Evolutionary conservation across 1,140 invertebrate genomes (phyloP), one percentile per base, ranked within the genome.

Genomic region (Samia ricini): DNA sequence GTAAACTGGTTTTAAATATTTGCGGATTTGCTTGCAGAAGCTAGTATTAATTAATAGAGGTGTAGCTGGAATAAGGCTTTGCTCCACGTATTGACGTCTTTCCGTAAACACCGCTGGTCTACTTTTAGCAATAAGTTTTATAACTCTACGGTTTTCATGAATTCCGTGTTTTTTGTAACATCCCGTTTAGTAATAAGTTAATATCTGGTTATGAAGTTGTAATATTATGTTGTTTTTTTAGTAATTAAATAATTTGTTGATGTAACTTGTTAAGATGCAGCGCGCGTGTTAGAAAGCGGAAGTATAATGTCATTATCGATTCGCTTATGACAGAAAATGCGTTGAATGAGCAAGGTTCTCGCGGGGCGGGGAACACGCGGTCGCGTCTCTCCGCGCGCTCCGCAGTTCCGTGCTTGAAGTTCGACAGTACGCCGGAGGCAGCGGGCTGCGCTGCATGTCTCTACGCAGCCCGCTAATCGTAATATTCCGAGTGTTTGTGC

Each of bases 271-370:
- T 84, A 64, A 73, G 77, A 79, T 85, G 86, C 83, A 85, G 57
- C 73, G 77, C 78, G 77, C 81, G 83, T 85, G 78, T 76, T 82
- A 75, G 70, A 72, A 79, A 82, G 71, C 86, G 86, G 86, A 89
- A 89, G 82, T 84, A 81, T 83, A 85, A 88, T 89, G 87, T 77
- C 79, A 88, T 86, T 89, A 89, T 89, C 83, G 86, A 89, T 89
- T 89, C 78, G 83, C 79, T 86, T 87, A 89, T 83, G 83, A 89
- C 85, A 87, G 84, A 85, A 86, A 84, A 85, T 83, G 84, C 86
- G 83, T 87, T 89, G 84, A 89, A 89, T 89, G 86, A 81, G 81
- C 72, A 77, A 74, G 79, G 77, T 72, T 68, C 65, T 74, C 36
- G 73, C 36, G 74, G 51, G 33, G 64, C 18, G 55, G 63, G 19